Base-by-base conservation (phyloP, 2,888 invertebrate genomes). In the Sialis lutaria region DNA sequence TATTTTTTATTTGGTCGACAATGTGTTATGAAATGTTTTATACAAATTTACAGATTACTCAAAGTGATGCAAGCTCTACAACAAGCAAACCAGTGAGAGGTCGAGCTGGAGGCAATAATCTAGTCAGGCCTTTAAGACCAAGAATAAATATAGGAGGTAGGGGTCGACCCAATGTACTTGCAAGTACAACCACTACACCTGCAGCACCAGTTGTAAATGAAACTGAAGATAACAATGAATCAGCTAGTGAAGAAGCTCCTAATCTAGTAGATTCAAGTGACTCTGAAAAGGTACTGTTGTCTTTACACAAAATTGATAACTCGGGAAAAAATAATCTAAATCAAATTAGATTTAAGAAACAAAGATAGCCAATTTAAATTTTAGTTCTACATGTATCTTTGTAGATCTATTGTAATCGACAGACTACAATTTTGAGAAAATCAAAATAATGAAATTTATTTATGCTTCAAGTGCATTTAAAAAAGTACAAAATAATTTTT, bases 91-190 rank as follows among this genome's bases (percentile, higher is more conserved):
- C 41, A 65, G 67, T 51, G 61, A 63, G 50, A 60, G 67, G 49
- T 65, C 67, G 50, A 60, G 67, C 49, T 65, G 67, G 42, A 40
- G 49, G 49, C 10, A 49, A 48, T 33, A 42, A 46, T 6, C 63
- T 58, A 33, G 53, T 67, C 1, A 60, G 79, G 45, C 72, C 80
- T 0, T 65, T 79, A 45, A 68, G 81, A 48, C 81, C 81, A 1
- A 72, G 78, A 55, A 65, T 82, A 42, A 79, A 77, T 58, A 61
- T 80, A 51, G 72, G 60, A 40, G 62, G 68, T 47, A 68, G 75
- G 56, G 69, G 72, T 2, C 70, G 72, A 8, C 60, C 67, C 34
- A 55, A 58, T 44, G 62, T 59, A 1, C 60, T 63, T 1, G 65
- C 68, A 1, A 63, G 71, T 1, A 69, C 71, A 1, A 67, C 70